These are phyloP conservation scores for Pionites leucogaster DNA, from an alignment of 2,113 vertebrate genomes.

Conservation along the genomic window DNA sequence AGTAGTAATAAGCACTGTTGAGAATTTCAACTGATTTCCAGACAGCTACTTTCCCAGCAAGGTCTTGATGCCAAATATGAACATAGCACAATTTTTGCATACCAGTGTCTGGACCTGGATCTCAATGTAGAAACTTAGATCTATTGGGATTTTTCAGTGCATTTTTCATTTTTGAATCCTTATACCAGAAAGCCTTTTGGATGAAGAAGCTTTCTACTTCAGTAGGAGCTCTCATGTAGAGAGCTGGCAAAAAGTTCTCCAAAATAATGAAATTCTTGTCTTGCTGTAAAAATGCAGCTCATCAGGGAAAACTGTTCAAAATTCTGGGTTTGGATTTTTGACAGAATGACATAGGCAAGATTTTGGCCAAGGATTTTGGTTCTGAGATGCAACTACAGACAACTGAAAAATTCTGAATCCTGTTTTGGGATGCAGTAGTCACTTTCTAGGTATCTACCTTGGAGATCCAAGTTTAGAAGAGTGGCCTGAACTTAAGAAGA, in stretches of 20 bases:
- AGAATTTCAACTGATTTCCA: background rate
- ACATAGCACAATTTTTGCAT: background rate
- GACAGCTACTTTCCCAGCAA: background rate
- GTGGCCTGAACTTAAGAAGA: background rate
- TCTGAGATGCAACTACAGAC: background rate
- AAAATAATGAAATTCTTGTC: background rate
- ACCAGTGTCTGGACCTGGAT: background rate
- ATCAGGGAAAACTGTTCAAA: background rate
- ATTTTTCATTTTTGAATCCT: background rate
- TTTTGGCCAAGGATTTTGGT: background rate
- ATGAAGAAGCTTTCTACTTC: background rate
- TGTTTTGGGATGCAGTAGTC: background rate
- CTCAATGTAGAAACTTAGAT: background rate
- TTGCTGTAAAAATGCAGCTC: background rate
- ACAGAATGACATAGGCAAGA: background rate
- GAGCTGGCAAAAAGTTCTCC: background rate
- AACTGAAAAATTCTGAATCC: background rate
- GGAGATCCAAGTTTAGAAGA: background rate
- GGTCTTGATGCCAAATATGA: background rate
- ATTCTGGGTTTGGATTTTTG: background rate
- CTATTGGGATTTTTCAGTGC: background rate
- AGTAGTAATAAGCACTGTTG: background rate
- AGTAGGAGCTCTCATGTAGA: background rate
- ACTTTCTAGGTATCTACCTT: background rate
- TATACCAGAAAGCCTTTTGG: background rate